phyloP scores from a whole-genome alignment of 1,140 invertebrate genomes.

The Tenebrio molitor region DNA sequence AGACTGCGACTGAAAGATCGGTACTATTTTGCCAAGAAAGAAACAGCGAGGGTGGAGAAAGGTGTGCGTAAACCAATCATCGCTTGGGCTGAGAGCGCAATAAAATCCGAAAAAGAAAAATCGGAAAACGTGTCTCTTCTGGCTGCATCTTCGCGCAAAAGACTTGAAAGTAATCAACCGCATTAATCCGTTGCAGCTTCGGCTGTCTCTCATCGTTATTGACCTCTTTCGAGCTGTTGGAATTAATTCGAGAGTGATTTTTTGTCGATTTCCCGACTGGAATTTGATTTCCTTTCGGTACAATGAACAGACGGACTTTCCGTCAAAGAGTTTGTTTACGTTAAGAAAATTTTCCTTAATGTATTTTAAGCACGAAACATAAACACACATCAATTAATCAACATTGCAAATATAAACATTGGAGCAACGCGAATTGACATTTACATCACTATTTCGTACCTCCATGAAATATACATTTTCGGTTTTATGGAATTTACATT shows the following conservation, averaged over 20 bases:
- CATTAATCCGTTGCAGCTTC: background rate
- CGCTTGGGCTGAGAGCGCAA: background rate
- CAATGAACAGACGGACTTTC: slow-evolving; percentile 21
- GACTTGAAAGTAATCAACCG: background rate
- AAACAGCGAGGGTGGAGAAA: background rate
- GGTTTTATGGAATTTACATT: slow-evolving; percentile 38
- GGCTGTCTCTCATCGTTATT: background rate
- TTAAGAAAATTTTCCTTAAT: slow-evolving; percentile 38
- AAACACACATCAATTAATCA: slow-evolving; percentile 38
- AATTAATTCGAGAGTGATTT: slow-evolving; percentile 9
- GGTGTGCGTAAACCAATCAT: background rate
- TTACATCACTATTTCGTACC: slow-evolving; percentile 31
- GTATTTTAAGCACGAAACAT: slow-evolving; percentile 39
- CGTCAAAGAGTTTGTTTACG: slow-evolving; percentile 15
- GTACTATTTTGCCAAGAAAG: too few species aligned
- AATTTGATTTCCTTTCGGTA: background rate
- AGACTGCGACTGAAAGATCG: background rate
- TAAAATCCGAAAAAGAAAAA: too few species aligned
- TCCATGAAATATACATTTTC: slow-evolving; percentile 38
- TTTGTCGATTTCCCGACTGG: background rate
- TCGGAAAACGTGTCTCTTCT: background rate
- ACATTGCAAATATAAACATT: slow-evolving; percentile 37
- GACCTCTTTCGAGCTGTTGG: too few species aligned
- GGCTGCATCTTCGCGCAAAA: background rate
- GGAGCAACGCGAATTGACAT: slow-evolving; percentile 25